Percentiles rank a stretch among this genome's conserved stretches.
phyloP scores from a whole-genome alignment of 1,140 invertebrate genomes.

The Harlomillsia oculata region DNA sequence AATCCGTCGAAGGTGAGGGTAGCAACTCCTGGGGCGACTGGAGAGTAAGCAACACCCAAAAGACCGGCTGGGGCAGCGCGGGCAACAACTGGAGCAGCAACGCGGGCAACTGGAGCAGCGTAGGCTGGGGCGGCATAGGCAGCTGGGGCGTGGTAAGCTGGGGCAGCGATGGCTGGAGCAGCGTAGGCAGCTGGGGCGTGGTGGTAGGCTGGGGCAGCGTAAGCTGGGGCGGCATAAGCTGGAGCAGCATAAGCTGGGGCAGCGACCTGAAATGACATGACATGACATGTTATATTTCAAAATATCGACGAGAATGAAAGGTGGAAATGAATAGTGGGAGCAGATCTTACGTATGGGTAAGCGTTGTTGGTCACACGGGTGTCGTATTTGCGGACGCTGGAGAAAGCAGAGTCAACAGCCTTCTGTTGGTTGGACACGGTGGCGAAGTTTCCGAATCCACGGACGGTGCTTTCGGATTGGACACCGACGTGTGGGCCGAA shows the following conservation, averaged over 20 bases:
- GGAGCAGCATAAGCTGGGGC: not conserved
- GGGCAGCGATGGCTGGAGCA: not conserved
- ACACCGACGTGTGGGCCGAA: constrained; percentile 8
- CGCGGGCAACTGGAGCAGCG: not conserved
- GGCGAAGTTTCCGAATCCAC: constrained; percentile 1
- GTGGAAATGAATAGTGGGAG: too few relatives aligned
- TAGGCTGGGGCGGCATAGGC: not conserved
- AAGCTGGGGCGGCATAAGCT: not conserved
- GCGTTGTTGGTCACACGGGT: constrained; percentile 54
- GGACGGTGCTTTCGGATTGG: constrained; percentile 6
- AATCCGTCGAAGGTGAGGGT: constrained; percentile 24
- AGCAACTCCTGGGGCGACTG: constrained; percentile 16
- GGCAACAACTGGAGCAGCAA: not conserved
- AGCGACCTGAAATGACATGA: too few relatives aligned
- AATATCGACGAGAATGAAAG: too few relatives aligned
- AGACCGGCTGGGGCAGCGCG: not conserved
- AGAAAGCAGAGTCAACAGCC: constrained; percentile 56
- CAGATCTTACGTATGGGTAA: too few relatives aligned
- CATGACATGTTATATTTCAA: too few relatives aligned
- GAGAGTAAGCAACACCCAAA: constrained; percentile 17
- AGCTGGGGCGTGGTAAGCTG: not conserved
- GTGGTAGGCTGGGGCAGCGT: constrained; percentile 11
- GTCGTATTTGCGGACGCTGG: constrained; percentile 53
- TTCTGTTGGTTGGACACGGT: constrained; percentile 6
- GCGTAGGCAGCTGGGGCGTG: not conserved